These are phyloP conservation scores for Allophyes oxyacanthae DNA, from an alignment of 2,888 invertebrate species.

Conservation along the genomic window DNA sequence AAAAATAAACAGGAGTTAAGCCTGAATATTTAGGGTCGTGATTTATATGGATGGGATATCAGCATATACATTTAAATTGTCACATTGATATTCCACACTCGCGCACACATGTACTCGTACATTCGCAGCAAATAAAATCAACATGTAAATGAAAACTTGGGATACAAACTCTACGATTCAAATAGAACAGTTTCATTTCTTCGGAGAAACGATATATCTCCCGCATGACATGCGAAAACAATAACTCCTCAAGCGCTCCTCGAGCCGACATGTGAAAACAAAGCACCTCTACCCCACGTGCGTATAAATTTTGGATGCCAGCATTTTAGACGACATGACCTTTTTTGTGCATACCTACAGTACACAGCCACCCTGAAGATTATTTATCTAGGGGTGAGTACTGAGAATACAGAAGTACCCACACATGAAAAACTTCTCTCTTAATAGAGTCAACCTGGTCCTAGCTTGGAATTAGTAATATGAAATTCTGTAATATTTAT, in stretches of 20 bases:
- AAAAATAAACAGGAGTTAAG: constrained; percentile 52
- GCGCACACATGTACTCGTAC: constrained; percentile 43
- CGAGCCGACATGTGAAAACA: constrained; percentile 69
- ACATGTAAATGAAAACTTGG: constrained; percentile 60
- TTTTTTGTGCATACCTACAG: constrained; percentile 61
- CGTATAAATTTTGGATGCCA: constrained; percentile 71
- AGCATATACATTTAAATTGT: constrained; percentile 61
- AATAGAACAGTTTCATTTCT: constrained; percentile 67
- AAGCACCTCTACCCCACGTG: constrained; percentile 60
- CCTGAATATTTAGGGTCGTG: constrained; percentile 58
- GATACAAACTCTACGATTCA: constrained; percentile 42
- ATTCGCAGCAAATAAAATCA: constrained; percentile 57
- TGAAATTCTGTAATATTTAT: constrained; percentile 18
- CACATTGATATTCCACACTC: constrained; percentile 60
- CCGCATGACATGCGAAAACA: constrained; percentile 77
- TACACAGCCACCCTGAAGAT: constrained; percentile 52
- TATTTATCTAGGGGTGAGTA: constrained; percentile 56
- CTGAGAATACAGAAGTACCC: constrained; percentile 44
- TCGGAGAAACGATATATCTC: constrained; percentile 73
- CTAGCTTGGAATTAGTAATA: constrained; percentile 13
- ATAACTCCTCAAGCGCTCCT: constrained; percentile 72
- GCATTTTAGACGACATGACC: constrained; percentile 65
- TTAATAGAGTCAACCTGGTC: constrained; percentile 30
- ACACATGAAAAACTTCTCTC: constrained; percentile 30
- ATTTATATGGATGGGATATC: constrained; percentile 61